Conservation (phyloP, 2,888 invertebrate genomes). For the Nasonovia ribisnigri region DNA sequence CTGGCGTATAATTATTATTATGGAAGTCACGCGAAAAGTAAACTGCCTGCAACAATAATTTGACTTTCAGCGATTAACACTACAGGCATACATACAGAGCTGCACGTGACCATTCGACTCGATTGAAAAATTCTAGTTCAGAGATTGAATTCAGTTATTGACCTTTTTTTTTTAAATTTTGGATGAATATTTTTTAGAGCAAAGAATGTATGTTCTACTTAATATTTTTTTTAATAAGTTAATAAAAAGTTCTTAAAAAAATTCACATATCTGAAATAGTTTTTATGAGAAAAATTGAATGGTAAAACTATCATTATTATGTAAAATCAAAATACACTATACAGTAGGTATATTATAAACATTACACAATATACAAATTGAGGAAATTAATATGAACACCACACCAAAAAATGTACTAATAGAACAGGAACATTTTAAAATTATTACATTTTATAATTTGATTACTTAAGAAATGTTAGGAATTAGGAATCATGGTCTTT, state of each 20-base stretch:
- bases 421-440: no score
- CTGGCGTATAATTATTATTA: background rate
- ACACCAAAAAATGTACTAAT: background rate
- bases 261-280: background rate
- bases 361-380: no score
- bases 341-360: no score
- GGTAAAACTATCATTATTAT: background rate
- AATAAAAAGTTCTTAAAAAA: background rate
- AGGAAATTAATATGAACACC: background rate
- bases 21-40: conserved; percentile 15
- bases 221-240: background rate
- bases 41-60: background rate
- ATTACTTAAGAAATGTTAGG: background rate
- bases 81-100: background rate
- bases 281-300: background rate
- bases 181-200: background rate
- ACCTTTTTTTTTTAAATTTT: background rate
- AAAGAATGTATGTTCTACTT: background rate
- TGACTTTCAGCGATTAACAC: background rate
- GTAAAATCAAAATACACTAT: background rate
- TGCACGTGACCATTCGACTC: background rate
- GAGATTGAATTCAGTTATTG: background rate
- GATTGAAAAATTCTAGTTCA: background rate
- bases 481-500: background rate
- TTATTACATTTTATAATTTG: no score